Base-by-base conservation (phyloP, 2,797 vertebrate species). In the Takifugu rubripes region DNA sequence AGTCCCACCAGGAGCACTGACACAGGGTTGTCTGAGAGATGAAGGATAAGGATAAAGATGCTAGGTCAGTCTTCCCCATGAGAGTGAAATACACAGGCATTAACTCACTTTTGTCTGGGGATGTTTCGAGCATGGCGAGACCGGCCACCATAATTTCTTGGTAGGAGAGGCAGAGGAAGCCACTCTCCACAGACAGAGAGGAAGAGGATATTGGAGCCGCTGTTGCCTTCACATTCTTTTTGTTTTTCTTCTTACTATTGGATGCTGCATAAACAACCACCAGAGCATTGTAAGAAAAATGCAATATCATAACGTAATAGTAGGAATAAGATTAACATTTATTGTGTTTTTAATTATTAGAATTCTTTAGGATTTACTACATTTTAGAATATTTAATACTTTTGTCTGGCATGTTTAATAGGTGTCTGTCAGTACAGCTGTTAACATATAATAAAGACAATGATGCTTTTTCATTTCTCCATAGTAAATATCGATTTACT, bases 101-200 rank as follows among this genome's bases (percentile, higher is more conserved):
- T 4, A 44, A 17, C 43, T n/a, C 14, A 44, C 43, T 44, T 51
- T 14, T 36, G 4, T 3, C 27, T 3, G 42, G 25, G 29, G 85
- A 55, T 0, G 83, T 70, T n/a, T 86, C 83, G 15, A 99, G 90
- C 77, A 97, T 70, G 10, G 92, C 84, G 3, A 99, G 90, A 54
- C 94, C 94, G 0, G 96, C 94, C 0, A 99, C 90, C 95, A 99
- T 99, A 52, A 95, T 93, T 76, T 93, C 94, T 76, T 99, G 97
- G 79, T 99, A 95, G 73, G 93, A 89, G 8, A 96, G 99, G 87
- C 95, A 98, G 59, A 99, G 92, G 87, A 93, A 96, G 68, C 92
- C 93, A 69, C 90, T 92, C 74, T 99, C 95, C 74, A 93, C 84
- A 2, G 65, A 68, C 55, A 87, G 71, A 52, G 74, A 69, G 54